These are phyloP conservation scores for Spisula solida DNA, from an alignment of 2,888 invertebrate genomes.

Conservation along the genomic window DNA sequence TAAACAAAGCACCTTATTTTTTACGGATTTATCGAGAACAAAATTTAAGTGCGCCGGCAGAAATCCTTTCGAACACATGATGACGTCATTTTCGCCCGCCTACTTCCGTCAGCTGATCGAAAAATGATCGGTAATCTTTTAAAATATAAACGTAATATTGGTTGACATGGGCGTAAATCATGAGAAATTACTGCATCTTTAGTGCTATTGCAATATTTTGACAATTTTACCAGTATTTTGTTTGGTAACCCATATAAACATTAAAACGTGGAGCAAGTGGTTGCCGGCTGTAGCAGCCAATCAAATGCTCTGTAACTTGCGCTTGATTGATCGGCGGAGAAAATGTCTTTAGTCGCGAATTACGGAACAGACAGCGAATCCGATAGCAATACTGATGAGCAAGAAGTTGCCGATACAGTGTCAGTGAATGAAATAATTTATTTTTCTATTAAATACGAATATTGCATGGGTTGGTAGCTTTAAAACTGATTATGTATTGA, in stretches of 20 bases:
- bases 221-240: conserved; percentile 22
- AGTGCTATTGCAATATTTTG: not conserved
- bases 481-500: not conserved
- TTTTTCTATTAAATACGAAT: not conserved
- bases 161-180: not conserved
- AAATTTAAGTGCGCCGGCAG: not conserved
- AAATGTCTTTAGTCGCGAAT: conserved; percentile 86
- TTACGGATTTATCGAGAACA: not conserved
- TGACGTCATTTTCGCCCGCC: conserved; percentile 74
- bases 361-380: conserved; percentile 83
- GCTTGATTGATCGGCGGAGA: conserved; percentile 39
- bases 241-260: conserved; percentile 38
- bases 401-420: not conserved
- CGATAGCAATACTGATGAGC: conserved; percentile 44
- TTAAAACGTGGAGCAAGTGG: conserved; percentile 50
- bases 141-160: conserved; percentile 22
- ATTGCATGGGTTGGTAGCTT: not conserved
- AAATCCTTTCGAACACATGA: conserved; percentile 37
- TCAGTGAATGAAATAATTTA: conserved; percentile 11
- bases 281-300: conserved; percentile 78
- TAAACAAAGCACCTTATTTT: not conserved
- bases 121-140: conserved; percentile 71
- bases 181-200: not conserved
- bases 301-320: conserved; percentile 63
- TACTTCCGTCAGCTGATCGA: conserved; percentile 86